Percentiles rank a stretch among this genome's conserved stretches.
Conservation (phyloP, 2,113 vertebrate genomes). For the Phalacrocorax aristotelis region DNA sequence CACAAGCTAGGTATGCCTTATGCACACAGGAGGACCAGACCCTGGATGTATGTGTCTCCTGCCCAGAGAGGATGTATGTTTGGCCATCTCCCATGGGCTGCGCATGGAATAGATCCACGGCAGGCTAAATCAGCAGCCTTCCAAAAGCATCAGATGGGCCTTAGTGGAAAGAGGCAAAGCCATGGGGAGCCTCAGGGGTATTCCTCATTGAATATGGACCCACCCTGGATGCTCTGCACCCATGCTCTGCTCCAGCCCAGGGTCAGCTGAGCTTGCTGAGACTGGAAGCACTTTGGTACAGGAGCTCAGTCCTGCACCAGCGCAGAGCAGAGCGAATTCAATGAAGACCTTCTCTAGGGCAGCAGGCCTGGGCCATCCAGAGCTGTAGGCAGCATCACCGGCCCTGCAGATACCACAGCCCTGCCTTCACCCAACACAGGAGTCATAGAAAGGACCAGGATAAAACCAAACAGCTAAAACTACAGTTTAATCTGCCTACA, state of each 20-base stretch:
- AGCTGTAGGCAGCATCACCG: background rate
- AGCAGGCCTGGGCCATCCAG: background rate
- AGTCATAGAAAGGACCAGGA: background rate
- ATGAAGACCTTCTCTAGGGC: background rate
- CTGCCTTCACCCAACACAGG: background rate
- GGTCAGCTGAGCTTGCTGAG: background rate
- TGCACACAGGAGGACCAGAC: rapidly evolving
- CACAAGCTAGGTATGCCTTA: background rate
- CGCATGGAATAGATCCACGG: background rate
- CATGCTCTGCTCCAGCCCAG: background rate
- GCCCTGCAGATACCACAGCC: background rate
- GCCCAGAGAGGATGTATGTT: rapidly evolving
- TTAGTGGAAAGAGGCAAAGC: background rate
- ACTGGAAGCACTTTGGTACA: background rate
- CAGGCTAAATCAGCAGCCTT: background rate
- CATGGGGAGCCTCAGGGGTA: background rate
- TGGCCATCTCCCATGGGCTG: background rate
- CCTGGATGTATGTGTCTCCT: background rate
- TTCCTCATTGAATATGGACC: background rate
- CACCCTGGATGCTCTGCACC: background rate
- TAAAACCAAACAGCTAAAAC: background rate
- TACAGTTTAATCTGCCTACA: background rate
- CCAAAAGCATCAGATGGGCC: background rate
- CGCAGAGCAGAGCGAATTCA: background rate
- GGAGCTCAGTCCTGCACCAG: background rate